Evolutionary conservation across 2,797 vertebrate species (phyloP).

Genomic region (Hemitrygon akajei): DNA sequence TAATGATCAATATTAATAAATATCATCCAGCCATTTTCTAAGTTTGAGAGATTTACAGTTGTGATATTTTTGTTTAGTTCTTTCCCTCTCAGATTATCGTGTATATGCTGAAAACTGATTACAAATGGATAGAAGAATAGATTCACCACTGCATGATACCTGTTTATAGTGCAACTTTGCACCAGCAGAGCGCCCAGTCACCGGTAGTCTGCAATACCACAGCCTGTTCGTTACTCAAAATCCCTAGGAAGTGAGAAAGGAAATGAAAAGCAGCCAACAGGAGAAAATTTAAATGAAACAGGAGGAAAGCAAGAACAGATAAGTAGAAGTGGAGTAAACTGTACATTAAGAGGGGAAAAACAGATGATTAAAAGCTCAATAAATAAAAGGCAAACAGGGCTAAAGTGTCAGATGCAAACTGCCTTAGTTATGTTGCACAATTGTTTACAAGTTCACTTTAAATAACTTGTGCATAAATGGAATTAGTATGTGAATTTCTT

Average conservation of each 20-base stretch:
- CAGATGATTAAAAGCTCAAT: not conserved
- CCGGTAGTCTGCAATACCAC: not conserved
- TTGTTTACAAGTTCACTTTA: not conserved
- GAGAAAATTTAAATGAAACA: not conserved
- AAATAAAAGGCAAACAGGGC: not conserved
- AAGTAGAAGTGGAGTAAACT: not conserved
- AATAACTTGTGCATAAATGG: too few species aligned
- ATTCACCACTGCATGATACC: not conserved
- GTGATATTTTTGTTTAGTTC: too few species aligned
- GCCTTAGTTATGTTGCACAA: not conserved
- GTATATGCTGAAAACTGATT: too few species aligned
- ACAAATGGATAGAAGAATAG: too few species aligned
- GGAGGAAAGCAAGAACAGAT: not conserved
- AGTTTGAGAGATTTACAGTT: not conserved
- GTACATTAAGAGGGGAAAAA: not conserved
- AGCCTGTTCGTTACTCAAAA: not conserved
- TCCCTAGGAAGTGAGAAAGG: not conserved
- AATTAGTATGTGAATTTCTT: too few species aligned
- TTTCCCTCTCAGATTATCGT: too few species aligned
- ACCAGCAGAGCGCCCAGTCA: not conserved
- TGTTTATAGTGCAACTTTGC: not conserved
- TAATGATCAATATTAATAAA: not conserved
- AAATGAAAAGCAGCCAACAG: not conserved
- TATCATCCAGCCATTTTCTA: not conserved
- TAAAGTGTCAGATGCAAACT: not conserved